Conservation (phyloP, 2,888 invertebrate species). For the Drosophila mercatorum region DNA sequence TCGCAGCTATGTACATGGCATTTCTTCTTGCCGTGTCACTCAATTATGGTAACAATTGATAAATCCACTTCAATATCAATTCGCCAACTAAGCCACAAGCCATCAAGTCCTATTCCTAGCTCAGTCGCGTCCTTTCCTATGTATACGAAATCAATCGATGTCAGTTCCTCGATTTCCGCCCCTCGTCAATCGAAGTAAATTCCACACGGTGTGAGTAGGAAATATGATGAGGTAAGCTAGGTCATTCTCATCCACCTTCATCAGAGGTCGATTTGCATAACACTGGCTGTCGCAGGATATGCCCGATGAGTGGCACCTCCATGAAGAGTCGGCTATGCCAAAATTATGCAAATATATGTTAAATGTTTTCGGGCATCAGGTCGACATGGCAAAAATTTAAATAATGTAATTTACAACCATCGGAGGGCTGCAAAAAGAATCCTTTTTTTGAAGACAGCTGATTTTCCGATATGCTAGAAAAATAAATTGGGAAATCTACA, state of each 20-base stretch:
- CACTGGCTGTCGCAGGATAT: slow-evolving; percentile 57
- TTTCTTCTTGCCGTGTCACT: slow-evolving; percentile 66
- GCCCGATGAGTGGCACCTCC: slow-evolving; percentile 25
- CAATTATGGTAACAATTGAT: slow-evolving; percentile 79
- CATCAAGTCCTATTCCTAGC: slow-evolving; percentile 23
- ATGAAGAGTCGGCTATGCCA: slow-evolving; percentile 68
- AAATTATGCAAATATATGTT: slow-evolving; percentile 76
- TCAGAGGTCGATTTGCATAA: slow-evolving; percentile 83
- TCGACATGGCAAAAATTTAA: slow-evolving; percentile 60
- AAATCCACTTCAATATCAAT: slow-evolving; percentile 74
- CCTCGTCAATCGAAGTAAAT: slow-evolving; percentile 64
- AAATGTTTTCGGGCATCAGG: slow-evolving; percentile 68
- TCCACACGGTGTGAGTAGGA: slow-evolving; percentile 64
- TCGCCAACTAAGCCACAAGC: slow-evolving; percentile 77
- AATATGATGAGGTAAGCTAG: slow-evolving; percentile 13
- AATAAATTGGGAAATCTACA: slow-evolving; percentile 32
- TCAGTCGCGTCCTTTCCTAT: neutral
- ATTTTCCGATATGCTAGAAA: slow-evolving; percentile 34
- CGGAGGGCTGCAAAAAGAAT: slow-evolving; percentile 49
- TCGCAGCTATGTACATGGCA: slow-evolving; percentile 3
- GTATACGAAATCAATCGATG: slow-evolving; percentile 64
- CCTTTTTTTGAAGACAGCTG: slow-evolving; percentile 68
- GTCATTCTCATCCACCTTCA: slow-evolving; percentile 35
- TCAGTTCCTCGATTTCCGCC: slow-evolving; percentile 29
- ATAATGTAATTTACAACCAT: slow-evolving; percentile 62